Conservation (phyloP, 2,113 vertebrate species). For the Pseudorasbora parva region DNA sequence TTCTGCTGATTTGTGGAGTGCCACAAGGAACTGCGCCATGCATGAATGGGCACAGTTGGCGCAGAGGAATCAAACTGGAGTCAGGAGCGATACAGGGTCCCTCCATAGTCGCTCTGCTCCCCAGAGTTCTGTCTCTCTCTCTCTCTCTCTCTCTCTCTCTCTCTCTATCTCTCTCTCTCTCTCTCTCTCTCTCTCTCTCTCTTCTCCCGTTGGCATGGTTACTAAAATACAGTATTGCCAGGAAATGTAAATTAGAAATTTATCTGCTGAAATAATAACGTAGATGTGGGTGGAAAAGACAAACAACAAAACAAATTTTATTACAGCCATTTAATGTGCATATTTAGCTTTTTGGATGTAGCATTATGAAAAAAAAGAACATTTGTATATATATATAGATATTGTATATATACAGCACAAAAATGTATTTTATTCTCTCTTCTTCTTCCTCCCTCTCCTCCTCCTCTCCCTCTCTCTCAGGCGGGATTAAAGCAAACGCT, state of each 20-base stretch:
- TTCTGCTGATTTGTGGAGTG: conserved; percentile 17
- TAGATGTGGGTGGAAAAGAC: neutral
- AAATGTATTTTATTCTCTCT: neutral
- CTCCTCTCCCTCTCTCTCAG: neutral
- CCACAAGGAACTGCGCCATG: conserved; percentile 17
- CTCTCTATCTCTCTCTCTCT: neutral
- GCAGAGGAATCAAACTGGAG: conserved; percentile 28
- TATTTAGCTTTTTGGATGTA: neutral
- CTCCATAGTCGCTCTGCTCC: conserved; percentile 4
- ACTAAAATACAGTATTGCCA: neutral
- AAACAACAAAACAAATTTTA: neutral
- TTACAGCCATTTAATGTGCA: neutral
- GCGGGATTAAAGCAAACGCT: neutral
- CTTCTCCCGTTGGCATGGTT: neutral
- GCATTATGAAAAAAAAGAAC: too few relatives aligned
- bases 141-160: neutral
- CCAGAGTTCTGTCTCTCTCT: neutral
- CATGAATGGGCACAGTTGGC: conserved; percentile 27
- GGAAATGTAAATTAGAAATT: neutral
- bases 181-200: neutral
- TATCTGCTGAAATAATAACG: neutral
- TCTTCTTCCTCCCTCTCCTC: neutral
- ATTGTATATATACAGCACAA: neutral
- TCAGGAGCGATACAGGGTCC: conserved; percentile 10
- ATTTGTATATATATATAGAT: too few relatives aligned